Evolutionary conservation across 1,140 invertebrate genomes (phyloP), one percentile per base, ranked within the genome.

Genomic region (Zelostemma sp.): DNA sequence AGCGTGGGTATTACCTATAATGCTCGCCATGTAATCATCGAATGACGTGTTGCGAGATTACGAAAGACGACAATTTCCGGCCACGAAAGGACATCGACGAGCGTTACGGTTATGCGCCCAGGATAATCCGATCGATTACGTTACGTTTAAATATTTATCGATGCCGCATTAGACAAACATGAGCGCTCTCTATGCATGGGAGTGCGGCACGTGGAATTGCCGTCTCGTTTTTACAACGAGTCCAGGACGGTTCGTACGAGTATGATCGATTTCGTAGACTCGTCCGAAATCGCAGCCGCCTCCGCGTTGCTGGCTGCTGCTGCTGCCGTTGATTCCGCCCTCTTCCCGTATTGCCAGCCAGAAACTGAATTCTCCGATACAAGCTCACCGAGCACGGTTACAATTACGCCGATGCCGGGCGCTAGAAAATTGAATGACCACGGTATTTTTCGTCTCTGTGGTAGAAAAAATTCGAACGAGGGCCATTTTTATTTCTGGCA

Each of bases 101-200:
- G 54, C 64, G 70, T 68, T 69, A 76, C 64, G 58, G 56, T 64
- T 61, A 57, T 56, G 58, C 56, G 17, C 72, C 18, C 49, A 17
- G 68, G 66, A 78, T 83, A 82, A 82, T 83, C 77, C 79, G 58
- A 56, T 73, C 79, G 81, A 85, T 82, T 80, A 82, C 80, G 81
- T 83, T 78, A 76, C 75, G 55, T 51, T 85, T 82, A 82, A 83
- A 85, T 85, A 84, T 85, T 84, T 85, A 85, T 85, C 78, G 77
- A 66, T 15, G 66, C 67, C 62, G 76, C 80, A 85, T 84, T 82
- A 83, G 82, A 74, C 74, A 85, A 83, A 85, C 81, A 83, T 85
- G 82, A 85, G 80, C 80, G 74, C 73, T 80, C 80, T 80, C 75
- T 82, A 83, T 84, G 79, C 80, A 82, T 83, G 81, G 78, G 78